Conservation (phyloP, 1,140 invertebrate genomes). For the Thereuonema tuberculata region DNA sequence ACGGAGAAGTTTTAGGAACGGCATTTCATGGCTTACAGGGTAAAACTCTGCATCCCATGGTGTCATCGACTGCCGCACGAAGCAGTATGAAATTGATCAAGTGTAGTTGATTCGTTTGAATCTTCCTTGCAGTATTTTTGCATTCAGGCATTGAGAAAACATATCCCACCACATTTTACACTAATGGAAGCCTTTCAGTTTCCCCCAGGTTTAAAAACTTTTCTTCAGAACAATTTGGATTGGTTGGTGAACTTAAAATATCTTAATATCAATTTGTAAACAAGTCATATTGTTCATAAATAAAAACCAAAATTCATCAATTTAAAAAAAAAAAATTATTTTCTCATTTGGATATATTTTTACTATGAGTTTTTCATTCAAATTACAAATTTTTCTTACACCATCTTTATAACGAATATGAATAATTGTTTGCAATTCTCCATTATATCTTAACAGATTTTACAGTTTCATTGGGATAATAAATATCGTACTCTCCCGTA, state of each 20-base stretch:
- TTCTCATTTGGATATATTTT: too few species aligned
- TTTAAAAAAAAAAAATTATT: not conserved
- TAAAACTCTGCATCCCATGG: conserved; percentile 52
- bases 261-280: too few species aligned
- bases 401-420: too few species aligned
- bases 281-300: too few species aligned
- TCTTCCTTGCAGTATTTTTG: conserved; percentile 40
- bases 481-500: too few species aligned
- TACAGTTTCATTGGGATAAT: too few species aligned
- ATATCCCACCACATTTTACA: conserved; percentile 26
- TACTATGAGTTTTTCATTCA: too few species aligned
- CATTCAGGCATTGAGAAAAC: conserved; percentile 26
- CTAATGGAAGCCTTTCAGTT: conserved; percentile 27
- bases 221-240: conserved; percentile 30
- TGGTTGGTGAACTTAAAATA: too few species aligned
- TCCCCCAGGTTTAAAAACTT: conserved; percentile 29
- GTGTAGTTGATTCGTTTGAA: conserved; percentile 43
- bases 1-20: conserved; percentile 52
- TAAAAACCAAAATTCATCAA: too few species aligned
- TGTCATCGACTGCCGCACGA: conserved; percentile 59
- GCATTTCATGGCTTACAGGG: conserved; percentile 53
- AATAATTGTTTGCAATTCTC: too few species aligned
- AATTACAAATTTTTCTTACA: too few species aligned
- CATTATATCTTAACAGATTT: too few species aligned
- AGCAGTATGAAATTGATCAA: conserved; percentile 52